Conservation (phyloP, 2,113 vertebrate species). For the Otis tarda region DNA sequence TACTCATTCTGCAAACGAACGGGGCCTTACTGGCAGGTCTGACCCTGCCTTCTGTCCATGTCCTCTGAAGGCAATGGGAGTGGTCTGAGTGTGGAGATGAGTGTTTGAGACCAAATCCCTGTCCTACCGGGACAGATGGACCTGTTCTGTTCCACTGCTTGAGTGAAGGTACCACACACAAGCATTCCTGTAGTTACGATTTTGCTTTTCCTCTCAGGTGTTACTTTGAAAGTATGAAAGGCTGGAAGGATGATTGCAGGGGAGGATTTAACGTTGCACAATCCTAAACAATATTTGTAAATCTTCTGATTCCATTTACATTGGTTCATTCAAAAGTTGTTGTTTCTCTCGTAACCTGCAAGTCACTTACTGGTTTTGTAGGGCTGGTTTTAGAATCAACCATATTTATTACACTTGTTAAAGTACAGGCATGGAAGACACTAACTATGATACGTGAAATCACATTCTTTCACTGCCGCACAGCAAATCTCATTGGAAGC, state of each 20-base stretch:
- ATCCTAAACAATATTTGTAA: background rate
- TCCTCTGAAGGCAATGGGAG: background rate
- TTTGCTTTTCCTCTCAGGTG: background rate
- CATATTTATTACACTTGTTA: slow-evolving; percentile 51
- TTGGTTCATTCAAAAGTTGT: background rate
- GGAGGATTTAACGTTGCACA: background rate
- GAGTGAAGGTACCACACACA: background rate
- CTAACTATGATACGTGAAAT: slow-evolving; percentile 28
- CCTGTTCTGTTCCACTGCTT: background rate
- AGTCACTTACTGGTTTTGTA: background rate
- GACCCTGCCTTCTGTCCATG: background rate
- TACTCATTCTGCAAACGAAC: background rate
- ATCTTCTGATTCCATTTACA: background rate
- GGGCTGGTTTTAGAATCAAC: background rate
- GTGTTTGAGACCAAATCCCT: background rate
- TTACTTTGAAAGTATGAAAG: background rate
- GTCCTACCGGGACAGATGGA: background rate
- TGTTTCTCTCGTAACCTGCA: background rate
- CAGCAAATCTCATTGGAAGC: slow-evolving; percentile 39
- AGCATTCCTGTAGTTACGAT: background rate
- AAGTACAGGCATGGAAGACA: background rate
- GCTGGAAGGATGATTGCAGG: background rate
- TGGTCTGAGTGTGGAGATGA: background rate
- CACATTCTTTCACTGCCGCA: slow-evolving; percentile 25
- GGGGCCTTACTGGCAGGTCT: background rate